A percentile compares a stretch with the other conserved stretches of the same genome.
phyloP scores from a whole-genome alignment of 2,888 invertebrate species.

The Andrena dorsata region DNA sequence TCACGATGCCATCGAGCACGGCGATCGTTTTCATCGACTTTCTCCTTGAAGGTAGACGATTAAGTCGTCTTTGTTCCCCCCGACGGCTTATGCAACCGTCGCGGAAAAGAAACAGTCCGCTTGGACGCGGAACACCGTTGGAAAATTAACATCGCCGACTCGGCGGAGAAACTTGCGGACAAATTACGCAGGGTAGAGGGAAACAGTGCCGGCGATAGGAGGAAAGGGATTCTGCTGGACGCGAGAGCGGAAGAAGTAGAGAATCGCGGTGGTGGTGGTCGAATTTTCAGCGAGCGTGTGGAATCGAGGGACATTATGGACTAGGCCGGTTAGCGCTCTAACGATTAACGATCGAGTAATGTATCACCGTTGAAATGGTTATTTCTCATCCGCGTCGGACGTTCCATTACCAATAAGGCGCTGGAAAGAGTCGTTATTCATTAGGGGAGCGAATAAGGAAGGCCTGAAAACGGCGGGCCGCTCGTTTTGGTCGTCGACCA shows the following conservation, averaged over 20 bases:
- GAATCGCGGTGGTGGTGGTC: not conserved
- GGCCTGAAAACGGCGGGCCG: conserved; percentile 21
- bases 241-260: too few relatives aligned
- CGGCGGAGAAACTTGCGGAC: not conserved
- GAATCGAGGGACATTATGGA: conserved; percentile 35
- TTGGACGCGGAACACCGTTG: not conserved
- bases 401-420: conserved; percentile 47
- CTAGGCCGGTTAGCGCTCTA: conserved; percentile 4
- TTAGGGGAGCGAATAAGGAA: conserved; percentile 43
- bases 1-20: not conserved
- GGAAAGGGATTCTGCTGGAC: too few relatives aligned
- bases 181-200: not conserved
- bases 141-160: not conserved
- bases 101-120: not conserved
- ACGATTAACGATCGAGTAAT: conserved; percentile 42
- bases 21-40: conserved; percentile 24
- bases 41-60: conserved; percentile 27
- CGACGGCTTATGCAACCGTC: not conserved
- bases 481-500: conserved; percentile 45
- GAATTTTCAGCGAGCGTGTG: conserved; percentile 15
- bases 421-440: conserved; percentile 59
- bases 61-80: conserved; percentile 35
- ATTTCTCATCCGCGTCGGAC: conserved; percentile 31
- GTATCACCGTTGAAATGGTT: conserved; percentile 28
- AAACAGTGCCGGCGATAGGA: not conserved